Base-by-base conservation (phyloP, 2,113 vertebrate species). In the Motacilla tschutschensis region DNA sequence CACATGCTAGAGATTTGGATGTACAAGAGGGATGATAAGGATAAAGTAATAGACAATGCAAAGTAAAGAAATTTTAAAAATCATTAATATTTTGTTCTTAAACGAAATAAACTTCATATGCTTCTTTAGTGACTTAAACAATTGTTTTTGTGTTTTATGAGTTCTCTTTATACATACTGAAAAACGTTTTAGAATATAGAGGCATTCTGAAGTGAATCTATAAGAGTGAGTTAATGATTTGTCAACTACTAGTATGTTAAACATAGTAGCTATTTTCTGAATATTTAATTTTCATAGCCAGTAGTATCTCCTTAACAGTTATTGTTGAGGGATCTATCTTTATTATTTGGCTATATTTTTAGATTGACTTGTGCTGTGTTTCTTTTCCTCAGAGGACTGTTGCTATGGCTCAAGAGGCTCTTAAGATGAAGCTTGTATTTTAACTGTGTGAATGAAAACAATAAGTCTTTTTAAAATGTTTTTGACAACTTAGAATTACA, bases 321-420 rank as follows among this genome's bases (percentile, higher is more conserved):
- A 64, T 16, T 91, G 67, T 73, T 77, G 75, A 66, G 57, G 64
- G 57, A 73, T 86, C 79, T 58, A 5, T 89, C 87, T 86, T 89
- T 82, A 25, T 92, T 91, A 88, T 90, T 83, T 86, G 51, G 71
- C 71, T 91, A 9, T 88, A 77, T 93, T 92, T 91, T 88, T 79
- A 82, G 60, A 88, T 71, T 84, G 88, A 86, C 78, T 86, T 60
- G 40, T 64, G 44, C 84, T 71, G 6, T 91, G 72, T 76, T 88
- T 90, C 78, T 85, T 89, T 90, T 86, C 63, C 88, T 93, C 72
- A 67, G n/a, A 93, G 91, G 90, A 79, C 81, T 84, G 72, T 88
- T 92, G 81, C 84, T 67, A 79, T 91, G 86, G 86, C 88, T 95
- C 72, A 83, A 77, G 84, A 94, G 90, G 84, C 81, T 86, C 75